These are phyloP conservation scores for Perognathus longimembris DNA, from an alignment of 2,113 vertebrate genomes.

Conservation along the genomic window DNA sequence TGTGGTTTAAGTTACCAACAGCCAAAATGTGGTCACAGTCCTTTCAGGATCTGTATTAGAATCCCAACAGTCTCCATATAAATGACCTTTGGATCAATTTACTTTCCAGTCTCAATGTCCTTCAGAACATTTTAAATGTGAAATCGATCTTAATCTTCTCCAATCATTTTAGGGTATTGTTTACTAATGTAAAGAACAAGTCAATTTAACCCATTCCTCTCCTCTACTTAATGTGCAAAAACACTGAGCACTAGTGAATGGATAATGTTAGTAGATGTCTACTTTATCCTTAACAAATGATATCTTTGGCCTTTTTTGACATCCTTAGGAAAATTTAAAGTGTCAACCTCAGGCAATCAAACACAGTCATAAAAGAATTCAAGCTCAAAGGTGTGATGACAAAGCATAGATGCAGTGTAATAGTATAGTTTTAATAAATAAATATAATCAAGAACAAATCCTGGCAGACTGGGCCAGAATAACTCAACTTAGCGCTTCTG, in stretches of 20 bases:
- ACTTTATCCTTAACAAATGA: neutral
- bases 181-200: constrained; percentile 19
- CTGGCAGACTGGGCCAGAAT: neutral
- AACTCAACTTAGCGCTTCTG: neutral
- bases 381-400: neutral
- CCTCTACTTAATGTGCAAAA: neutral
- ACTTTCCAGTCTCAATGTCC: constrained; percentile 21
- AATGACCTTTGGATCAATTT: neutral
- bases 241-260: neutral
- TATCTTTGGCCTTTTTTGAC: neutral
- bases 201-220: neutral
- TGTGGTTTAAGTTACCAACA: constrained; percentile 4
- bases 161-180: constrained; percentile 48
- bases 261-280: neutral
- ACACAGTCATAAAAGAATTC: neutral
- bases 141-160: constrained; percentile 19
- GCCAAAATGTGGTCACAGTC: neutral
- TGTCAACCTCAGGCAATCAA: neutral
- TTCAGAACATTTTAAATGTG: neutral
- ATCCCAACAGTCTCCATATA: neutral
- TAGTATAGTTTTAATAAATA: neutral
- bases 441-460: neutral
- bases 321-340: neutral
- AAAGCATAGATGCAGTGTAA: neutral
- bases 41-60: constrained; percentile 4